phyloP scores from a whole-genome alignment of 1,140 invertebrate genomes.

The Whitmania pigra region DNA sequence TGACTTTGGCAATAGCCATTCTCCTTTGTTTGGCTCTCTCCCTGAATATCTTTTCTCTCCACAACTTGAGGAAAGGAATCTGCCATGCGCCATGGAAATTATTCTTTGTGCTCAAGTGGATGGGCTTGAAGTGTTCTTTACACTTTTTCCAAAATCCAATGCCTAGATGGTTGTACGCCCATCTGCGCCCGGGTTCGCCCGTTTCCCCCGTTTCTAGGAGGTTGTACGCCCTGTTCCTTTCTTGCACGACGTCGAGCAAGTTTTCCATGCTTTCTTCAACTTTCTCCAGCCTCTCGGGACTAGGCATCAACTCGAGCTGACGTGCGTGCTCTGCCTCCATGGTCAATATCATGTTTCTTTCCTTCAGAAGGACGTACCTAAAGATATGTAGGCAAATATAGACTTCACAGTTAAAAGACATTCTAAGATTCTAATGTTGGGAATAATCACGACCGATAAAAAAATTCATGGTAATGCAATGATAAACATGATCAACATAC shows the following conservation, averaged over 20 bases:
- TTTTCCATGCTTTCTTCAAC: constrained; percentile 89
- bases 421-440: too few relatives aligned
- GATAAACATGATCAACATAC: constrained; percentile 45
- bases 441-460: constrained; percentile 1
- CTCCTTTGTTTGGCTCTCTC: not conserved
- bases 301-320: constrained; percentile 65
- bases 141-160: not conserved
- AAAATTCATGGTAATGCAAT: constrained; percentile 19
- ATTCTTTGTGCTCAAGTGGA: constrained; percentile 10
- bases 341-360: constrained; percentile 88
- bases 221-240: constrained; percentile 81
- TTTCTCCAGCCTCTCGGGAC: constrained; percentile 87
- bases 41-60: not conserved
- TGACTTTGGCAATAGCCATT: not conserved
- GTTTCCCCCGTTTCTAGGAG: constrained; percentile 67
- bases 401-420: too few relatives aligned
- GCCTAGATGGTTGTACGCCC: constrained; percentile 10
- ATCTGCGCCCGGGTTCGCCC: constrained; percentile 15
- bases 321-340: constrained; percentile 75
- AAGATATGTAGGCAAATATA: constrained; percentile 9
- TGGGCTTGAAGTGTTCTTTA: constrained; percentile 18
- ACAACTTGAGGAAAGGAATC: not conserved
- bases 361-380: constrained; percentile 83
- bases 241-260: constrained; percentile 74
- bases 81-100: not conserved